phyloP scores from a whole-genome alignment of 2,888 invertebrate species.

The Andricus curvator region DNA sequence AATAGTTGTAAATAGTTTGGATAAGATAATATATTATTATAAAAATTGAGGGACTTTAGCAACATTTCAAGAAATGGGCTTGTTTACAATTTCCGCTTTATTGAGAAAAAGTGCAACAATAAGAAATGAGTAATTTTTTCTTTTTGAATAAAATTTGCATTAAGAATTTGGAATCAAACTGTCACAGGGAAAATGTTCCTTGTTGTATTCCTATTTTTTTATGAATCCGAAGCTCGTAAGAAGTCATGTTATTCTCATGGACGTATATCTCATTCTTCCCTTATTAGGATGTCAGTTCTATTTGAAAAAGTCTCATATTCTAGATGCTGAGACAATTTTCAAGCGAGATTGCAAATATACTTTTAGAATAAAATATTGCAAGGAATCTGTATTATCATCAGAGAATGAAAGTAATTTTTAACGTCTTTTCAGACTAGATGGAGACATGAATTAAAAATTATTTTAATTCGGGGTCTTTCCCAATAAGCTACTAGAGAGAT shows the following conservation, averaged over 20 bases:
- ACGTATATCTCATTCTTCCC: slow-evolving; percentile 1
- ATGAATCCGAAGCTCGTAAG: background rate
- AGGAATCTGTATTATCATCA: no score
- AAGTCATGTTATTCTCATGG: background rate
- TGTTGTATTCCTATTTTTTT: background rate
- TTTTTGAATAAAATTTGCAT: background rate
- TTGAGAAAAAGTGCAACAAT: background rate
- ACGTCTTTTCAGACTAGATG: no score
- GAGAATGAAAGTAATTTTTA: no score
- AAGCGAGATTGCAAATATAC: background rate
- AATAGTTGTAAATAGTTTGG: no score
- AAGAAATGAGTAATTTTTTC: background rate
- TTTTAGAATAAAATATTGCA: background rate
- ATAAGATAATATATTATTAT: no score
- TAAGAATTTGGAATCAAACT: background rate
- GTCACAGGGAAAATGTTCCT: background rate
- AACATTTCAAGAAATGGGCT: no score
- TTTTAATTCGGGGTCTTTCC: no score
- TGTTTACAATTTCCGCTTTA: no score
- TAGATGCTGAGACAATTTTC: background rate
- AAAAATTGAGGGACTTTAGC: no score
- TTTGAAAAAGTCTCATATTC: background rate
- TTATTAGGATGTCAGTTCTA: slow-evolving; percentile 9
- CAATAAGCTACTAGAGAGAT: no score
- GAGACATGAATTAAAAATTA: no score